phyloP scores from a whole-genome alignment of 2,113 vertebrate genomes.

The Petaurus breviceps region DNA sequence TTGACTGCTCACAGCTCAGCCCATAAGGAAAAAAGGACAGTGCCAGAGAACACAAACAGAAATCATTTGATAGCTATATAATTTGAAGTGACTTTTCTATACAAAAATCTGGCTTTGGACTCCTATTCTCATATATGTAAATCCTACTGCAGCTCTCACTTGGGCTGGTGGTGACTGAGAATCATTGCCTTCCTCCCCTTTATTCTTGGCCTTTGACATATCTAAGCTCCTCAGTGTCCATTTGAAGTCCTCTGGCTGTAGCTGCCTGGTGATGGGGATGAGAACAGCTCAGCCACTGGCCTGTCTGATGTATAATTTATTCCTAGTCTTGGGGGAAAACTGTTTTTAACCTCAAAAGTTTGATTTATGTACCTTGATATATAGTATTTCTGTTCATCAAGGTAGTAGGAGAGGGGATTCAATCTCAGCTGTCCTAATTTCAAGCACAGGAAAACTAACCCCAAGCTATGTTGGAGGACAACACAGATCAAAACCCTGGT shows the following conservation, averaged over 20 bases:
- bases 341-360: slow-evolving; percentile 43
- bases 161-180: neutral
- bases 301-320: neutral
- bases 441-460: slow-evolving; percentile 27
- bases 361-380: slow-evolving; percentile 13
- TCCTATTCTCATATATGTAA: neutral
- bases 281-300: slow-evolving; percentile 10
- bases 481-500: neutral
- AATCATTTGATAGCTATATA: neutral
- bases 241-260: neutral
- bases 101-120: neutral
- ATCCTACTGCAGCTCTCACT: neutral
- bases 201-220: neutral
- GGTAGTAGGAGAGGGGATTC: neutral
- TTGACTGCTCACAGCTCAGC: neutral
- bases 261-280: neutral
- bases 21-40: neutral
- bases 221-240: neutral
- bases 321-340: neutral
- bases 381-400: slow-evolving; percentile 1
- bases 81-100: neutral
- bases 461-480: neutral
- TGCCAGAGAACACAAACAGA: neutral
- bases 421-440: slow-evolving; percentile 32
- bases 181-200: neutral